Conservation (phyloP, 1,140 invertebrate species). For the Meloidogyne chitwoodi region DNA sequence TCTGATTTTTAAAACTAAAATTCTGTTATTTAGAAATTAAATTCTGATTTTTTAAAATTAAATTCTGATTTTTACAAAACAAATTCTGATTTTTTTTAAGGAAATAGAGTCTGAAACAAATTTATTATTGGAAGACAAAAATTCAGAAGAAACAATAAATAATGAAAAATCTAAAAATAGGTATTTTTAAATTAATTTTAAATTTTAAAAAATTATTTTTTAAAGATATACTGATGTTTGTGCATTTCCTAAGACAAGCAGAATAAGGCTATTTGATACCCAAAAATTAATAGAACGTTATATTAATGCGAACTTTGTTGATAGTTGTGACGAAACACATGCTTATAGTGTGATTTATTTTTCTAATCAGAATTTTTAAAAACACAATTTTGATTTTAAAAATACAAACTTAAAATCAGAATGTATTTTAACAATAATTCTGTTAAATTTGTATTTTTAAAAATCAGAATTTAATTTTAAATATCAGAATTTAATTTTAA, state of each 20-base stretch:
- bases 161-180: constrained; percentile 27
- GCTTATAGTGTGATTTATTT: constrained; percentile 8
- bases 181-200: constrained; percentile 25
- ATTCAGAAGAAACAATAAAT: neutral
- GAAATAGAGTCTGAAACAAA: constrained; percentile 11
- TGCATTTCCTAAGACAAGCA: constrained; percentile 44
- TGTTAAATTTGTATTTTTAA: neutral
- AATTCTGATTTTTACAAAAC: neutral
- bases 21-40: too few relatives aligned
- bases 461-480: neutral
- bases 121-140: neutral
- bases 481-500: neutral
- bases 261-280: constrained; percentile 41
- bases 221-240: constrained; percentile 53
- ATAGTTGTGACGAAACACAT: constrained; percentile 43
- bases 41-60: neutral
- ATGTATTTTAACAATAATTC: too few relatives aligned
- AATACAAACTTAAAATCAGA: neutral
- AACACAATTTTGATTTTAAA: neutral
- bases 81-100: neutral
- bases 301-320: constrained; percentile 59
- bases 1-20: neutral
- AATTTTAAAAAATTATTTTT: constrained; percentile 22
- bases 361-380: neutral
- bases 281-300: constrained; percentile 32